Evolutionary conservation across 2,888 invertebrate genomes (phyloP).

Genomic region (Ichneumoninae sp.): DNA sequence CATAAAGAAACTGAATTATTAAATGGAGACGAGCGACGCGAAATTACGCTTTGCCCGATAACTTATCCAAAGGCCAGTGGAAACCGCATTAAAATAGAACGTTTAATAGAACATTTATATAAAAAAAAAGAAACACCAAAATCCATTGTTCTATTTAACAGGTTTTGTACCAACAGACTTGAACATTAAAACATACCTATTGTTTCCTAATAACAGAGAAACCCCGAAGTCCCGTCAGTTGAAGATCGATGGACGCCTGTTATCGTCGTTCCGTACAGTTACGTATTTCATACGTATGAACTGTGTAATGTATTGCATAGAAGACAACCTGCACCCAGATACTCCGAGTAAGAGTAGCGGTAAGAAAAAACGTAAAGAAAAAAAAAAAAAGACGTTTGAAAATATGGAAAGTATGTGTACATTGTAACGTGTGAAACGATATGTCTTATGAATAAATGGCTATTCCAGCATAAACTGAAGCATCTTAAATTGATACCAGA

Average conservation of each 20-base stretch:
- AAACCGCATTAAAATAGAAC: conserved; percentile 39
- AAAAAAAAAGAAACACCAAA: neutral
- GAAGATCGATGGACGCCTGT: conserved; percentile 36
- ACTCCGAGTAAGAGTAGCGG: neutral
- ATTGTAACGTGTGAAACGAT: conserved; percentile 76
- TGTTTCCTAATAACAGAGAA: conserved; percentile 8
- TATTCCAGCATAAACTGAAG: conserved; percentile 58
- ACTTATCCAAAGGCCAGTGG: conserved; percentile 39
- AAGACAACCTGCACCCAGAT: neutral
- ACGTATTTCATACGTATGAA: conserved; percentile 12
- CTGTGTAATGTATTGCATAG: neutral
- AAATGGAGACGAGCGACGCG: neutral
- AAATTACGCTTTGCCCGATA: conserved; percentile 21
- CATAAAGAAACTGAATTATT: neutral
- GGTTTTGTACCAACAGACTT: conserved; percentile 68
- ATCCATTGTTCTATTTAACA: conserved; percentile 57
- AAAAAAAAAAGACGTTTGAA: conserved; percentile 18
- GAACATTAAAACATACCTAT: conserved; percentile 50
- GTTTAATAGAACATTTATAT: neutral
- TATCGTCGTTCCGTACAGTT: conserved; percentile 25
- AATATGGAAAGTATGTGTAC: conserved; percentile 72
- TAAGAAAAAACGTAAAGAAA: neutral
- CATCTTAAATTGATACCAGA: neutral
- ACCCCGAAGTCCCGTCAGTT: neutral
- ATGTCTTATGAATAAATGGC: conserved; percentile 77